Conservation (phyloP, 2,113 vertebrate species). For the Todiramphus saurophagus region DNA sequence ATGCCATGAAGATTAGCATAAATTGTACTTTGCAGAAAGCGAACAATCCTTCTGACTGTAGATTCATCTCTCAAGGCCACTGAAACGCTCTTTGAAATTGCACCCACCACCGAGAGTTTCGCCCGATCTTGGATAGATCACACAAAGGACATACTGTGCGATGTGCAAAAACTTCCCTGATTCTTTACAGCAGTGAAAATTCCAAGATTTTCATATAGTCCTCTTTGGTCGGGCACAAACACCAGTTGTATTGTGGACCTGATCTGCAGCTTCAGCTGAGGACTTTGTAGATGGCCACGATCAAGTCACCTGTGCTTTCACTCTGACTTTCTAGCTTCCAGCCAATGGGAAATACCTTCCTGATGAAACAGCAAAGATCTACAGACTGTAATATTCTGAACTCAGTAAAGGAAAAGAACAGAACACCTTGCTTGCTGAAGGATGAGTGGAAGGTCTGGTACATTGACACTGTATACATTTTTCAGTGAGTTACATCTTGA, state of each 20-base stretch:
- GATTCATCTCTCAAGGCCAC: not conserved
- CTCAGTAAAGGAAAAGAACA: not conserved
- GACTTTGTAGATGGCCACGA: not conserved
- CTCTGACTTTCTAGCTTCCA: not conserved
- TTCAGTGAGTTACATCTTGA: not conserved
- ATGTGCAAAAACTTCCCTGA: not conserved
- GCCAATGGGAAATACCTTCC: not conserved
- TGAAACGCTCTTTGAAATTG: not conserved
- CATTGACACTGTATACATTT: rapidly evolving
- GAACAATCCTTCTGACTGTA: not conserved
- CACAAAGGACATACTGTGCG: not conserved
- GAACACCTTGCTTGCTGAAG: not conserved
- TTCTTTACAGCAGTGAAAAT: not conserved
- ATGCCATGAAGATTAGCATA: slow-evolving; percentile 1
- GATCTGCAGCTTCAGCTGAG: not conserved
- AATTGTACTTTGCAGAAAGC: slow-evolving; percentile 27
- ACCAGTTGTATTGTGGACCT: not conserved
- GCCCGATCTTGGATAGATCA: not conserved
- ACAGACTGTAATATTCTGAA: not conserved
- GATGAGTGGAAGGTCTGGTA: not conserved
- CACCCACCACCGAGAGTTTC: not conserved
- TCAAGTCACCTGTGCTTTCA: not conserved
- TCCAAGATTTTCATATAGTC: not conserved
- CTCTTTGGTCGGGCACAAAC: not conserved
- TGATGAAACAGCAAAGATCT: not conserved